Base-by-base conservation (phyloP, 2,113 vertebrate species). In the Tympanuchus pallidicinctus region DNA sequence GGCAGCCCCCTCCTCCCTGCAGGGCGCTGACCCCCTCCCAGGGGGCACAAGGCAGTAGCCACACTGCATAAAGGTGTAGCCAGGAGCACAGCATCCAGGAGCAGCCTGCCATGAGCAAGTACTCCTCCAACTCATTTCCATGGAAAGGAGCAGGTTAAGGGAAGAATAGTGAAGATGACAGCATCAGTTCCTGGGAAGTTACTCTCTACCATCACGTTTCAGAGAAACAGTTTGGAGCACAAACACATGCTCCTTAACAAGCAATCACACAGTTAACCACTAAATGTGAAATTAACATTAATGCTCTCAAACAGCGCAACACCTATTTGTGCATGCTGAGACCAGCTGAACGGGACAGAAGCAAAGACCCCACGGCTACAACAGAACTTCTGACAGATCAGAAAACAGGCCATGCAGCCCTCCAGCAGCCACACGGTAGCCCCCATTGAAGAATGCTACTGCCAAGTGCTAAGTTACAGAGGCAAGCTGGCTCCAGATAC, bases 401-500 rank as follows among this genome's bases (percentile, higher is more conserved):
- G 67, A 67, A 43, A 78, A 88, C 28, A 52, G 19, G 60, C 14
- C 14, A 28, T 0, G 13, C 4, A 56, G 32, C 34, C 63, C 64
- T 89, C 28, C 88, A 91, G 30, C 19, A 81, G 32, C 70, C n/a
- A 54, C 0, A 25, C 71, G 8, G 47, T 0, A 57, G 28, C 64
- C 30, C 45, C 50, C 47, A 72, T 5, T 84, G n/a, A 78, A 83
- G 32, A 43, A 69, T 69, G 60, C 60, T 47, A 28, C 32, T 71
- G 28, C 17, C 6, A 80, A 28, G 34, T 24, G 18, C 16, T 30
- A 7, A 82, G 38, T 36, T 71, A 59, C 47, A 79, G 52, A 42
- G 91, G 64, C 57, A 74, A 42, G 7, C 8, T 66, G 59, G 24
- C 61, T 20, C 20, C 0, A 0, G 11, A 65, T 0, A 0, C 8